Evolutionary conservation across 1,140 invertebrate genomes (phyloP).

Genomic region (Zaprionus ghesquierei): DNA sequence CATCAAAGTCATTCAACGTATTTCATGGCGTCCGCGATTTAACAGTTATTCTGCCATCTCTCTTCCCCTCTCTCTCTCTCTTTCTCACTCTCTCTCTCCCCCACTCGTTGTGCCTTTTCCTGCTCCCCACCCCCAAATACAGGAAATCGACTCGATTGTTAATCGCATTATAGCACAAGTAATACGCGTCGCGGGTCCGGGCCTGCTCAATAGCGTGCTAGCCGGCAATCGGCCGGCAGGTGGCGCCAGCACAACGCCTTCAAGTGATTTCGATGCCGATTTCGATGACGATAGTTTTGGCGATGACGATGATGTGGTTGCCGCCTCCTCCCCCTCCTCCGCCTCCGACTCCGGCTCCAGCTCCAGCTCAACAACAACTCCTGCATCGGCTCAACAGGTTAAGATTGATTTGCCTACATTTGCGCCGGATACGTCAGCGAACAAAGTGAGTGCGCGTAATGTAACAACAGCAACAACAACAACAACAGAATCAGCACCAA

Average conservation of each 20-base stretch:
- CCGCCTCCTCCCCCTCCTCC: neutral
- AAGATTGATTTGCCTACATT: conserved; percentile 83
- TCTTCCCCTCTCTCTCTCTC: conserved; percentile 8
- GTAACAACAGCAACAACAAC: conserved; percentile 39
- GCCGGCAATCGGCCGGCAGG: conserved; percentile 61
- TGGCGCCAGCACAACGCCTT: conserved; percentile 48
- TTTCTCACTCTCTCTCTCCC: neutral
- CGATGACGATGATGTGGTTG: conserved; percentile 57
- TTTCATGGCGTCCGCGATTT: neutral
- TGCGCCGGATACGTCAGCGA: conserved; percentile 63
- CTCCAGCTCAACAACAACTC: conserved; percentile 18
- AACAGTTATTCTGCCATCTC: conserved; percentile 21
- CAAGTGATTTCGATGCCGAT: conserved; percentile 67
- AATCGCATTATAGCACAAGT: conserved; percentile 88
- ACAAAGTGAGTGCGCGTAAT: conserved; percentile 71
- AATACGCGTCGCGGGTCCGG: conserved; percentile 87
- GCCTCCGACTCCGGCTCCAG: conserved; percentile 16
- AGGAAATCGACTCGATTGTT: conserved; percentile 91
- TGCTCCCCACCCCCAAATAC: conserved; percentile 61
- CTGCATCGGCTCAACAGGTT: conserved; percentile 53
- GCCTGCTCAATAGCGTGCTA: conserved; percentile 83
- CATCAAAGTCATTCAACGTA: neutral
- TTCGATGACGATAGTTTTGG: conserved; percentile 67
- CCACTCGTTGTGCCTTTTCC: neutral
- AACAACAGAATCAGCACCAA: conserved; percentile 33